A percentile compares a stretch with the other conserved stretches of the same genome.
Conservation (phyloP, 2,113 vertebrate species). For the Sarotherodon lohbergeri region DNA sequence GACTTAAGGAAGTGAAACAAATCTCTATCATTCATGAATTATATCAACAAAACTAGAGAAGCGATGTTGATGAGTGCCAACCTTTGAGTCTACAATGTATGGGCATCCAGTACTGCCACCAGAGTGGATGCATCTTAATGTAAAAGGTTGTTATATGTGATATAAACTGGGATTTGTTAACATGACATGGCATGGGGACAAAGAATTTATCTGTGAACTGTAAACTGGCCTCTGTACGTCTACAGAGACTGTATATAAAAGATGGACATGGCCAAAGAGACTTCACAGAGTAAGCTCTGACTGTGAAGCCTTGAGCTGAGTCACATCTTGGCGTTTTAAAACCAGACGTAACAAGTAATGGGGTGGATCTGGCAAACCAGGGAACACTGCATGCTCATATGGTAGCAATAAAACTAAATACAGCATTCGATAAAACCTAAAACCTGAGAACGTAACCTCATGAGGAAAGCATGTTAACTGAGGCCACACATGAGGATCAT, state of each 20-base stretch:
- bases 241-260: background rate
- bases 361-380: background rate
- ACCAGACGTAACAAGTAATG: background rate
- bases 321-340: background rate
- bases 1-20: background rate
- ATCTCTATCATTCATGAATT: background rate
- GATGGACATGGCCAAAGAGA: background rate
- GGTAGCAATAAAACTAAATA: background rate
- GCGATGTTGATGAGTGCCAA: background rate
- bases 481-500: background rate
- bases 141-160: background rate
- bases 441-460: background rate
- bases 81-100: background rate
- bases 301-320: rapidly evolving
- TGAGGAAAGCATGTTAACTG: background rate
- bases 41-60: background rate
- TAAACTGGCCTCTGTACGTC: background rate
- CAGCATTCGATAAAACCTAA: background rate
- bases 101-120: background rate
- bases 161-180: background rate
- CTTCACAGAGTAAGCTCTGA: background rate
- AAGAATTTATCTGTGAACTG: background rate
- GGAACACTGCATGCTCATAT: background rate
- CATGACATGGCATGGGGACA: background rate
- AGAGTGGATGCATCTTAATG: background rate